phyloP scores from a whole-genome alignment of 2,797 vertebrate genomes.

The Amphiprion clarkii region DNA sequence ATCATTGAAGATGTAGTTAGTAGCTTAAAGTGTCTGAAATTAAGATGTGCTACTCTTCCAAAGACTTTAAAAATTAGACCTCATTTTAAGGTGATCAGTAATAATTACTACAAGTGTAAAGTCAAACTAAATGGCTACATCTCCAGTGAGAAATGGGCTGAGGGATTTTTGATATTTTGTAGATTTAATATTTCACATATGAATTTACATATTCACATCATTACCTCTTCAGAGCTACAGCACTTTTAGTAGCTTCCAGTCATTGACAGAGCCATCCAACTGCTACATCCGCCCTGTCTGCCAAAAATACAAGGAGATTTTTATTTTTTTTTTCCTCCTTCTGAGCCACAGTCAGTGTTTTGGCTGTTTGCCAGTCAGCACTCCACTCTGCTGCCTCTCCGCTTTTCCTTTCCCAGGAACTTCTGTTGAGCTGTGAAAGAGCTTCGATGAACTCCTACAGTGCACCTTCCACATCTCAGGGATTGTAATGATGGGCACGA shows the following conservation, averaged over 20 bases:
- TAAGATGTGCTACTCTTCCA: background rate
- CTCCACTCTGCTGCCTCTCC: constrained; percentile 31
- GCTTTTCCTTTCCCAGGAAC: constrained; percentile 34
- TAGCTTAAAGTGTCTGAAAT: background rate
- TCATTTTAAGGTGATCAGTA: background rate
- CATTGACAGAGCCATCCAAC: constrained; percentile 40
- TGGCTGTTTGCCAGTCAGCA: constrained; percentile 62
- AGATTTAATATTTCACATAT: background rate
- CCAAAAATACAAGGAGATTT: constrained; percentile 40
- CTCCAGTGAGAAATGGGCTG: background rate
- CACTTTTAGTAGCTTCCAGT: constrained; percentile 40
- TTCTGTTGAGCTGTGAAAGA: constrained; percentile 62
- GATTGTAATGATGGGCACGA: constrained; percentile 44
- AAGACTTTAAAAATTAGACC: background rate
- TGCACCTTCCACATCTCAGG: constrained; percentile 45
- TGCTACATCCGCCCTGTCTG: constrained; percentile 40
- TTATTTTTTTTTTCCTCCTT: background rate
- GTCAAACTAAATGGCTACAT: background rate
- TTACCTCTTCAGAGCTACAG: constrained; percentile 11
- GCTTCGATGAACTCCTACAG: constrained; percentile 51
- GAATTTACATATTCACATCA: constrained; percentile 35
- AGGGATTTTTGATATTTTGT: constrained; percentile 4
- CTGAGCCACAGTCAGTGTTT: constrained; percentile 41
- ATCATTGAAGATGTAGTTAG: background rate
- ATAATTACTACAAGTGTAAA: background rate